Percentiles rank a stretch among this genome's conserved stretches.
Conservation (phyloP, 2,797 vertebrate genomes). For the Choloepus didactylus region DNA sequence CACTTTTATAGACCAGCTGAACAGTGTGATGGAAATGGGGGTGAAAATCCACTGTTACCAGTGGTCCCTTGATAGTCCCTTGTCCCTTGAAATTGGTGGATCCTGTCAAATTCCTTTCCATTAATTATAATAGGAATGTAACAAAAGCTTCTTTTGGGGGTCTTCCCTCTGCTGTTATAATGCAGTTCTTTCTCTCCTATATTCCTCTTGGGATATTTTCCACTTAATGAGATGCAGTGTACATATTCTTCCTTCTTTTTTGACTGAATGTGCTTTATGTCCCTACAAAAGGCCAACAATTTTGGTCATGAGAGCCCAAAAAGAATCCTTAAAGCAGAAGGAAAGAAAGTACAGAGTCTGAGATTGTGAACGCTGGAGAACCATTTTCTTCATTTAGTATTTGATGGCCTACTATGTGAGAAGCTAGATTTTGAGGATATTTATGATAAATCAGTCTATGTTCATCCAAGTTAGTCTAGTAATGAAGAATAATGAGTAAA, state of each 20-base stretch:
- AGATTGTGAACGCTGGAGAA: constrained; percentile 39
- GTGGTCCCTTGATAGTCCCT: background rate
- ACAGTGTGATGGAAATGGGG: background rate
- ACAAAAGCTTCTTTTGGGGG: constrained; percentile 12
- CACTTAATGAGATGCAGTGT: constrained; percentile 52
- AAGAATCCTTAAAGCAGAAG: constrained; percentile 17
- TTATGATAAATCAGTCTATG: background rate
- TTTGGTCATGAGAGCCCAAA: constrained; percentile 44
- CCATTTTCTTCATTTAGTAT: constrained; percentile 9
- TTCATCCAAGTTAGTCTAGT: background rate
- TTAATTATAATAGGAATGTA: constrained; percentile 68
- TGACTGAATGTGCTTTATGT: background rate
- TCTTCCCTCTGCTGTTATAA: constrained; percentile 55
- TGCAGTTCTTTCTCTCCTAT: background rate
- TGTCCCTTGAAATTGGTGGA: constrained; percentile 43
- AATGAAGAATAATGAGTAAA: background rate
- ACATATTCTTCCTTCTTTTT: constrained; percentile 7
- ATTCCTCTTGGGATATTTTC: constrained; percentile 64
- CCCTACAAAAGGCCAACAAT: background rate
- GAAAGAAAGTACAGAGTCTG: background rate
- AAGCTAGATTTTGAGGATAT: background rate
- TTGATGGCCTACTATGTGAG: background rate
- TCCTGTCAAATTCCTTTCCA: constrained; percentile 66
- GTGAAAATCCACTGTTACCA: background rate
- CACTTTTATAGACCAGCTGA: constrained; percentile 44